These are phyloP conservation scores for Pristionchus fissidentatus DNA, from an alignment of 2,888 invertebrate species.

Conservation along the genomic window DNA sequence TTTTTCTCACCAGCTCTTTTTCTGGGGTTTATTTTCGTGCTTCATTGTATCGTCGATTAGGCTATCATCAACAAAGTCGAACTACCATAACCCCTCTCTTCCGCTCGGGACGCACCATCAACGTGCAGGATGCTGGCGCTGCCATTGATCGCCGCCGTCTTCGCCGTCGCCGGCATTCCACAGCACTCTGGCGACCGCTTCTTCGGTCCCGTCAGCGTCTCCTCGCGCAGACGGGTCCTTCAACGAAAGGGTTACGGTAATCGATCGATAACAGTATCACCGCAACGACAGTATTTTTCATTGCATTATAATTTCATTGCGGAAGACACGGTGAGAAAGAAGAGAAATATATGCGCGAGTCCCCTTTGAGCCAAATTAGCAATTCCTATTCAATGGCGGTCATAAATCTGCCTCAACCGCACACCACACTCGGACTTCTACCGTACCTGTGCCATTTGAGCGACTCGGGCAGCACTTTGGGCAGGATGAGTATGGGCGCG, in stretches of 20 bases:
- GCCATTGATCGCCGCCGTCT: constrained; percentile 69
- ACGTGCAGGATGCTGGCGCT: constrained; percentile 49
- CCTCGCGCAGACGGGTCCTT: constrained; percentile 71
- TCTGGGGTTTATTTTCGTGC: neutral
- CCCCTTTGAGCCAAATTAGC: neutral
- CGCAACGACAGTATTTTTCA: no score
- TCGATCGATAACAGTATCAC: no score
- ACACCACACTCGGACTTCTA: no score
- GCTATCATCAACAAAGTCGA: neutral
- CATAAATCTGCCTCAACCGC: no score
- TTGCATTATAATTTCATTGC: no score
- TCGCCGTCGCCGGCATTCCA: constrained; percentile 72
- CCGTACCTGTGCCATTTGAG: constrained; percentile 72
- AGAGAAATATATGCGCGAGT: no score
- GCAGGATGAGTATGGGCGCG: constrained; percentile 85
- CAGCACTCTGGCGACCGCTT: constrained; percentile 74
- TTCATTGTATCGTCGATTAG: neutral
- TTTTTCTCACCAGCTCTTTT: neutral
- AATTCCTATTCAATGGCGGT: neutral
- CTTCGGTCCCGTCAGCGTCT: constrained; percentile 64
- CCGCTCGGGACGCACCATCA: constrained; percentile 52
- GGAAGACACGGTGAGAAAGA: no score
- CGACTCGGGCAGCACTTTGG: constrained; percentile 82
- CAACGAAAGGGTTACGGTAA: constrained; percentile 28
- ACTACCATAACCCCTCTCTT: neutral